phyloP scores from a whole-genome alignment of 2,113 vertebrate genomes.

The Crotalus horridus region DNA sequence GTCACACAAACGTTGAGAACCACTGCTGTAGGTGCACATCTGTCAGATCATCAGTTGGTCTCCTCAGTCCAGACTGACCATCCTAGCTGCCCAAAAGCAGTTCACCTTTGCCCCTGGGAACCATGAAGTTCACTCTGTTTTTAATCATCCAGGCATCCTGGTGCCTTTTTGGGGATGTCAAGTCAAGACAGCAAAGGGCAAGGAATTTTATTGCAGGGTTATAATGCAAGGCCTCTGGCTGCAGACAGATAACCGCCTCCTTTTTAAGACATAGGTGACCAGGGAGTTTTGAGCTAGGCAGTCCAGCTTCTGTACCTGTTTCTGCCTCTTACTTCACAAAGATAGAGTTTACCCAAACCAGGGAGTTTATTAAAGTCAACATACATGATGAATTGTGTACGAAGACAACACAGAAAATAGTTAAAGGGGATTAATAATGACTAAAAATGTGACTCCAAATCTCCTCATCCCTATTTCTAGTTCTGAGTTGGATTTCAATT shows the following conservation, averaged over 20 bases:
- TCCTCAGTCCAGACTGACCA: neutral
- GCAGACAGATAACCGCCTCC: neutral
- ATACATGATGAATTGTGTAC: neutral
- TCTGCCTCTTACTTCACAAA: constrained; percentile 58
- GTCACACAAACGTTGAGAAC: too few species aligned
- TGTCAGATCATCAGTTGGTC: neutral
- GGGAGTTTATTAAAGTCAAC: neutral
- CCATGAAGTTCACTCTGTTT: neutral
- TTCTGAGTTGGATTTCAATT: neutral
- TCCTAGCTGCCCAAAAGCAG: neutral
- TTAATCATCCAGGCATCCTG: neutral
- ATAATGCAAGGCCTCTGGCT: neutral
- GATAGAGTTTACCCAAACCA: neutral
- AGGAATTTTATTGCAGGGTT: neutral
- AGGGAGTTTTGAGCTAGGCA: neutral
- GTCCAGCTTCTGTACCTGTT: constrained; percentile 53
- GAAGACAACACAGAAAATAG: neutral
- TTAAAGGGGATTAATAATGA: neutral
- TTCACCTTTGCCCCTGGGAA: neutral
- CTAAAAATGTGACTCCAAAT: neutral
- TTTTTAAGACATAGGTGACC: neutral
- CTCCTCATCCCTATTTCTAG: neutral
- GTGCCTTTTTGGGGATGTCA: neutral
- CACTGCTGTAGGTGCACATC: too few species aligned
- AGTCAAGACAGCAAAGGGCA: neutral